Conservation (phyloP, 2,113 vertebrate species). For the Stigmatopora argus region DNA sequence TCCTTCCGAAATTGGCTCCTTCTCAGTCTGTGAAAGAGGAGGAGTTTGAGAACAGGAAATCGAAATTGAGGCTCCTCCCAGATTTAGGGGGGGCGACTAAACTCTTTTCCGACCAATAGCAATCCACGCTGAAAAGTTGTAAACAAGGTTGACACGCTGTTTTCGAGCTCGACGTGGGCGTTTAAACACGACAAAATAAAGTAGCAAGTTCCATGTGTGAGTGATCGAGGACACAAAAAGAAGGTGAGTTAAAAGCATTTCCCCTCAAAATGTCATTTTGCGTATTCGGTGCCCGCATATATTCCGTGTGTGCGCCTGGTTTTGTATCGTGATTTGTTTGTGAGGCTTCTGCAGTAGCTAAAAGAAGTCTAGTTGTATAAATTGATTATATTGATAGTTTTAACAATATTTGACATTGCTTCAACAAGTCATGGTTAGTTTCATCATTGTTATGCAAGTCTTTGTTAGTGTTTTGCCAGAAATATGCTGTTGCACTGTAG, state of each 20-base stretch:
- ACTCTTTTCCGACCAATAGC: conserved; percentile 43
- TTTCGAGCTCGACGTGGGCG: conserved; percentile 10
- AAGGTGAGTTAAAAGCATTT: conserved; percentile 29
- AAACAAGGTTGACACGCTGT: conserved; percentile 59
- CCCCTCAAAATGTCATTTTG: background rate
- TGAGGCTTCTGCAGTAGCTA: conserved; percentile 32
- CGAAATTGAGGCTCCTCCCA: conserved; percentile 34
- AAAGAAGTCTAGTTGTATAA: background rate
- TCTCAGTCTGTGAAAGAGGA: background rate
- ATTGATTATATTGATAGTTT: background rate
- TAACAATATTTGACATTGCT: background rate
- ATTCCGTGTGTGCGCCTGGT: background rate
- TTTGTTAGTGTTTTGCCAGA: background rate
- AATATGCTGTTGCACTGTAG: background rate
- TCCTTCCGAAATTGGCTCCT: conserved; percentile 1
- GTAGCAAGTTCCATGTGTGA: background rate
- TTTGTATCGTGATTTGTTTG: conserved; percentile 20
- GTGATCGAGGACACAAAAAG: accelerated
- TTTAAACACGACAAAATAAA: conserved; percentile 1
- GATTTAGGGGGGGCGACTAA: conserved; percentile 46
- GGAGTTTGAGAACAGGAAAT: background rate
- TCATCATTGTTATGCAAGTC: background rate
- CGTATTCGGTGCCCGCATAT: background rate
- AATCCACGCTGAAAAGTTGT: conserved; percentile 55
- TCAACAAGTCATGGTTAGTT: background rate